Evolutionary conservation across 2,888 invertebrate genomes (phyloP).

Genomic region (Gymnoscelis rufifasciata): DNA sequence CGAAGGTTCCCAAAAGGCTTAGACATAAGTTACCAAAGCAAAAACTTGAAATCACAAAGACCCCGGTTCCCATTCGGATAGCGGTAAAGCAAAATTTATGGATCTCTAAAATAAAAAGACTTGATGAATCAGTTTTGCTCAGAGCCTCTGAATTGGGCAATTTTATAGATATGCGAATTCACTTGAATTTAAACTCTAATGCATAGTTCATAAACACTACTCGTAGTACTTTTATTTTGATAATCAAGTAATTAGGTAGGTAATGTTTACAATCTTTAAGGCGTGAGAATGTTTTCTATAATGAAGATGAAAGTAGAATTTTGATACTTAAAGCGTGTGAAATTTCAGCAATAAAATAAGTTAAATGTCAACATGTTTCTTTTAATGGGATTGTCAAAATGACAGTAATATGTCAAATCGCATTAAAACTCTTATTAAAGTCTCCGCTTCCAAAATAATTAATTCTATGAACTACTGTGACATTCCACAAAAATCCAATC

Average conservation of each 20-base stretch:
- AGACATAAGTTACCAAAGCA: constrained; percentile 42
- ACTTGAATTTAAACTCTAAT: constrained; percentile 9
- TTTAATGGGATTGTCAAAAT: not conserved
- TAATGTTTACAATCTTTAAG: constrained; percentile 21
- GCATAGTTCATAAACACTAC: constrained; percentile 3
- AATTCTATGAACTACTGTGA: not conserved
- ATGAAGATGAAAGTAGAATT: constrained; percentile 12
- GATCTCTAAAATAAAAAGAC: constrained; percentile 39
- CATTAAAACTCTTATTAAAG: not conserved
- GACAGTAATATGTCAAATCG: not conserved
- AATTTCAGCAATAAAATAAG: constrained; percentile 6
- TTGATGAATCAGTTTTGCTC: constrained; percentile 18
- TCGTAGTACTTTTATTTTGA: constrained; percentile 15
- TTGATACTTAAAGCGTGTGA: constrained; percentile 10
- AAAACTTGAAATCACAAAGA: constrained; percentile 53
- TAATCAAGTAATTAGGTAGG: constrained; percentile 27
- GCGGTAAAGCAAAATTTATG: constrained; percentile 55
- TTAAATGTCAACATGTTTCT: constrained; percentile 1
- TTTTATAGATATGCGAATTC: constrained; percentile 20
- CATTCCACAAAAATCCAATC: constrained; percentile 1
- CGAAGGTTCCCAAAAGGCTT: constrained; percentile 24
- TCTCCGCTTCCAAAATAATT: not conserved
- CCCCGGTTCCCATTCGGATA: constrained; percentile 45
- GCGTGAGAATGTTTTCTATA: constrained; percentile 25
- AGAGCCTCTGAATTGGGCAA: constrained; percentile 5